Conservation (phyloP, 2,797 vertebrate species). For the Knipowitschia caucasica region DNA sequence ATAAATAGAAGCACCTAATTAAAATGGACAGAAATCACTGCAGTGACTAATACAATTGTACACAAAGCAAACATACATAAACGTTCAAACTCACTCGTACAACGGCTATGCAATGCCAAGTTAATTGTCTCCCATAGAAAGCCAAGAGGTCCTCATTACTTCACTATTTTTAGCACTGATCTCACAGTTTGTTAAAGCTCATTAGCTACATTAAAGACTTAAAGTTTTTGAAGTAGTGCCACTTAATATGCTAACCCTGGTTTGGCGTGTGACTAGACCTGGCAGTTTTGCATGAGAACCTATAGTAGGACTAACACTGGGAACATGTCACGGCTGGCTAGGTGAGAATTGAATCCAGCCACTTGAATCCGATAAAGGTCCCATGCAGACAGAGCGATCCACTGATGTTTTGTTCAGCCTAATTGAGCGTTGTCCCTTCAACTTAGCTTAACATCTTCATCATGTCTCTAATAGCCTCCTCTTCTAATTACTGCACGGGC, state of each 20-base stretch:
- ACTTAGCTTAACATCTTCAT: conserved; percentile 73
- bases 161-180: conserved; percentile 52
- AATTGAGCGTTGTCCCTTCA: conserved; percentile 78
- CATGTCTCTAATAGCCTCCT: conserved; percentile 59
- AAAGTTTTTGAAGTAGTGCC: conserved; percentile 51
- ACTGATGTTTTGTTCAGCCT: conserved; percentile 77
- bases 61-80: not conserved
- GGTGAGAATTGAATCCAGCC: conserved; percentile 71
- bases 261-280: conserved; percentile 31
- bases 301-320: conserved; percentile 51
- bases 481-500: conserved; percentile 68
- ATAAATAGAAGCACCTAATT: not conserved
- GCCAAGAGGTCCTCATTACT: conserved; percentile 36
- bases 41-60: not conserved
- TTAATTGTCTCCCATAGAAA: conserved; percentile 51
- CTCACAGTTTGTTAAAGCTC: conserved; percentile 46
- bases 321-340: conserved; percentile 68
- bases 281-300: conserved; percentile 52
- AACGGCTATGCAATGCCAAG: not conserved
- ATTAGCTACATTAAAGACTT: conserved; percentile 65
- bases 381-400: conserved; percentile 67
- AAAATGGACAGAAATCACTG: not conserved
- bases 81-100: not conserved
- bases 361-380: conserved; percentile 70
- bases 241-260: conserved; percentile 22